Evolutionary conservation across 2,113 vertebrate species (phyloP), one percentile per base, ranked within the genome.

Genomic region (Anthoscopus minutus): DNA sequence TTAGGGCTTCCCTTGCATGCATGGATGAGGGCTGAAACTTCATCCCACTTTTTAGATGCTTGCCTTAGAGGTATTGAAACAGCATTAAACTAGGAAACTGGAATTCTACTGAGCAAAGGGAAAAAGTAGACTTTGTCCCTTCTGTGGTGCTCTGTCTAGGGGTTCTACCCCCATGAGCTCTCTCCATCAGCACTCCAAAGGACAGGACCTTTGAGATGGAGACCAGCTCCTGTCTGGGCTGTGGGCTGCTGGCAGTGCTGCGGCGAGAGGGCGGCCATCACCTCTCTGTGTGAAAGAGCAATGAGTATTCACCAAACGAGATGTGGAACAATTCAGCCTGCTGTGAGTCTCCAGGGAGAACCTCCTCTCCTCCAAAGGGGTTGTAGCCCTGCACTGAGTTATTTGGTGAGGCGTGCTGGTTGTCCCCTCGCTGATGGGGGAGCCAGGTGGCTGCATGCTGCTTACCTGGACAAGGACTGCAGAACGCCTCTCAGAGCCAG

Each of bases 271-370:
- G 38, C 3, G 8, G 65, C 54, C 8, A 3, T 50, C 81, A 66
- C 56, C 38, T 58, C 61, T 62, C 65, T 40, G 73, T 0, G 0
- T 62, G 73, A 67, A 71, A 76, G 60, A 81, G 23, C 0, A 0
- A 38, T 0, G 0, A 73, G 69, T 33, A 24, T 58, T 73, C 2
- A 0, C 22, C 1, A 0, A 67, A 23, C 15, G 48, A 86, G 70
- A 44, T 0, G 0, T 54, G 18, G 61, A 86, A 69, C 38, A 69
- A 81, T 60, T n/a, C 54, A 65, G 30, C 35, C 60, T 70, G 25
- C 76, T 66, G 50, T 1, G 4, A 37, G 25, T 81, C 38, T 74
- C 72, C 62, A 28, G 61, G 44, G 81, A 33, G 92, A 89, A 35
- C 22, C 33, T 92, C 47, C 78, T 82, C 56, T 85, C 47, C 69